These are phyloP conservation scores for Coregonus sp. DNA, from an alignment of 2,797 vertebrate genomes.

Conservation along the genomic window DNA sequence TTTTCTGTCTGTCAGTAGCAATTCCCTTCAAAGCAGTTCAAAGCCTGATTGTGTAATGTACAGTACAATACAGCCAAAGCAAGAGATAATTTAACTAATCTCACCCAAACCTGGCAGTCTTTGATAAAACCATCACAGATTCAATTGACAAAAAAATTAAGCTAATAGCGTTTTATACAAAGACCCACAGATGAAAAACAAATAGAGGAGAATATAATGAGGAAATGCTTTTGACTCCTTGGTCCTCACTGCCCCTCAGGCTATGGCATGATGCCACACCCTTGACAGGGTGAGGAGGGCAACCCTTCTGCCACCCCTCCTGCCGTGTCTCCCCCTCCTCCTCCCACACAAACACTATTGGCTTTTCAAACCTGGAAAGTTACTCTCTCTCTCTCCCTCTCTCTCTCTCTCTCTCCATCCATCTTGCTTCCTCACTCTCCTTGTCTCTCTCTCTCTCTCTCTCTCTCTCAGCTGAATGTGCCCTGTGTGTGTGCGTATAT, in stretches of 20 bases:
- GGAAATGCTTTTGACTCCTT: too few species aligned
- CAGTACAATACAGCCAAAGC: not conserved
- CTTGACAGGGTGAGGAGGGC: not conserved
- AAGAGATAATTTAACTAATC: not conserved
- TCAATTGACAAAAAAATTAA: not conserved
- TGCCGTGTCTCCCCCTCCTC: not conserved
- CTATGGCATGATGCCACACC: too few species aligned
- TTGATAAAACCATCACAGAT: not conserved
- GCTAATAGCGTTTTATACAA: not conserved
- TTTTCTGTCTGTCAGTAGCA: slow-evolving; percentile 1
- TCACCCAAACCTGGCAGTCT: not conserved
- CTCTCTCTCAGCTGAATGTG: too few species aligned
- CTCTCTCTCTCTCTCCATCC: not conserved
- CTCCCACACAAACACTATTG: not conserved
- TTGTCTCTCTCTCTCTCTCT: too few species aligned
- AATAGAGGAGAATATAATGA: too few species aligned
- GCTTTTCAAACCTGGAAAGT: not conserved
- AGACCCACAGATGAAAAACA: not conserved
- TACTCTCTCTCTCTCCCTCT: not conserved
- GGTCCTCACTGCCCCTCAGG: too few species aligned
- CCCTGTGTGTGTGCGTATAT: too few species aligned
- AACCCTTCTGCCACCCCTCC: not conserved
- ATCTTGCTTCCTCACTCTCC: too few species aligned
- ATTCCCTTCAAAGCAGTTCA: not conserved
- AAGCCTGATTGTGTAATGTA: slow-evolving; percentile 2